A percentile compares a stretch with the other conserved stretches of the same genome.
Evolutionary conservation across 2,888 invertebrate species (phyloP).

Genomic region (Agrochola lota): DNA sequence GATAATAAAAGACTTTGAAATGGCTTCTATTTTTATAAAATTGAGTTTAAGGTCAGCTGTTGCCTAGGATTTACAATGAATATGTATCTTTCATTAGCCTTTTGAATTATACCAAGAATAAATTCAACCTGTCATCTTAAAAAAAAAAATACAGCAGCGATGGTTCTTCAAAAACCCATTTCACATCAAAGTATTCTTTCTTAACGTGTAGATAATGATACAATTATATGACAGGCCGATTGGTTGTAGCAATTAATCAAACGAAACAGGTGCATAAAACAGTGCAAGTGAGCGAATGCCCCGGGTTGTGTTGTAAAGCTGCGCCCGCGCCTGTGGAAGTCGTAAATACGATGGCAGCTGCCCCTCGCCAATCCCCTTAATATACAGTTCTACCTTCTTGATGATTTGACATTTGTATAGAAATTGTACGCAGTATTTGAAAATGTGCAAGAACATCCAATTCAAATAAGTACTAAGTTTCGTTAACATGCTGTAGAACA

Average conservation of each 20-base stretch:
- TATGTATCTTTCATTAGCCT: constrained; percentile 25
- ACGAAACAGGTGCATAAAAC: constrained; percentile 83
- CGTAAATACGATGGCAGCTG: constrained; percentile 86
- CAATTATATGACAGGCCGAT: constrained; percentile 83
- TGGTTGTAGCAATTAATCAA: constrained; percentile 85
- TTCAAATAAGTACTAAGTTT: constrained; percentile 39
- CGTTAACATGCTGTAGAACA: constrained; percentile 31
- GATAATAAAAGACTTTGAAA: constrained; percentile 18
- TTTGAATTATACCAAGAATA: constrained; percentile 45
- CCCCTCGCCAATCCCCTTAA: constrained; percentile 73
- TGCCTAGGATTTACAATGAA: constrained; percentile 38
- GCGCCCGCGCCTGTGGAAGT: constrained; percentile 82
- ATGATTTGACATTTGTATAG: constrained; percentile 82
- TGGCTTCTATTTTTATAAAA: constrained; percentile 28
- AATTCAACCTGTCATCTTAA: constrained; percentile 48
- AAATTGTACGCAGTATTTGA: constrained; percentile 61
- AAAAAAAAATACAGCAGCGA: constrained; percentile 42
- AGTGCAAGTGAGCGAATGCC: constrained; percentile 75
- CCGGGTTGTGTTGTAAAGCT: constrained; percentile 79
- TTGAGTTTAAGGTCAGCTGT: constrained; percentile 31
- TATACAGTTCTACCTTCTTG: constrained; percentile 70
- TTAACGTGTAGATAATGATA: constrained; percentile 73
- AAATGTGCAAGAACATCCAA: constrained; percentile 65
- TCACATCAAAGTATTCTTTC: constrained; percentile 59
- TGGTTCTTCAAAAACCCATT: constrained; percentile 47